Base-by-base conservation (phyloP, 2,113 vertebrate species). In the Amblyopsis rosae region DNA sequence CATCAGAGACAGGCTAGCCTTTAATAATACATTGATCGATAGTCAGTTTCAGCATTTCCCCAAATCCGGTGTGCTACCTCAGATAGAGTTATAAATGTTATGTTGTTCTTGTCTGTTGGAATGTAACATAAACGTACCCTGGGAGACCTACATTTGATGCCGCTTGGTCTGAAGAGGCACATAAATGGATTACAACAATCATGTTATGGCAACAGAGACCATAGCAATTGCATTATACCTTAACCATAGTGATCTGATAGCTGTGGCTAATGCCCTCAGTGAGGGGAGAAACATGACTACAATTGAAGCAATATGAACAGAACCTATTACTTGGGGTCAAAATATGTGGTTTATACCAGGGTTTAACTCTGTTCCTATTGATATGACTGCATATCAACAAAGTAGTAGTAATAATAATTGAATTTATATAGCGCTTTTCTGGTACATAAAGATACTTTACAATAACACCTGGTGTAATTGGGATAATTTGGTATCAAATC, bases 171-270 rank as follows among this genome's bases (percentile, higher is more conserved):
- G 70, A 63, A 53, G 7, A 59, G 59, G 35, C 46, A 62, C 65
- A 79, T 75, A 87, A 85, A 81, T 80, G 73, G 80, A 82, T 89
- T 85, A 86, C 70, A 81, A 76, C 76, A 85, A 81, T 83, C 71
- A 65, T 78, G 72, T 84, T 87, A 82, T 75, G 49, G 72, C 80
- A 48, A 75, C 67, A 64, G 73, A 74, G 72, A 63, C 70, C 76
- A 72, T 75, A 65, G 77, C 80, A 86, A 85, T 88, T 80, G 64
- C 73, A 84, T 86, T 82, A 72, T 15, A 79, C 72, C 60, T 77
- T 78, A 68, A 72, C 79, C 67, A 70, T 7, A 56, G 60, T 60
- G 65, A 75, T 84, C 76, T 83, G 69, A 85, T 80, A 59, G 70
- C 49, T 46, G 15, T 11, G 46, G 55, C 62, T 77, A 82, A 76